Base-by-base conservation (phyloP, 2,888 invertebrate genomes). In the Teinopalpus imperialis region DNA sequence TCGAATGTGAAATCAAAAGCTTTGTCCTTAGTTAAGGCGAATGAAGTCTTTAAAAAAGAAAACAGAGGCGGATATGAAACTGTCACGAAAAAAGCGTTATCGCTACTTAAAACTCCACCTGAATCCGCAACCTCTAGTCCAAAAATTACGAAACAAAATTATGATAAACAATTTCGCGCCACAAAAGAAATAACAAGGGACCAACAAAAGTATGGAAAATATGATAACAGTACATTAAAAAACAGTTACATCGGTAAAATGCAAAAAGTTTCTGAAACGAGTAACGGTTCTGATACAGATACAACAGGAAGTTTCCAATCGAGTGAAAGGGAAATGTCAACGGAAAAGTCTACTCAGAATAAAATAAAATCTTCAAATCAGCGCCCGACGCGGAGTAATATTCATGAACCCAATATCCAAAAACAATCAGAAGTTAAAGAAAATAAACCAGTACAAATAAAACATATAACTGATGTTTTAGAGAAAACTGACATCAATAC, bases 1-100 rank as follows among this genome's bases (percentile, higher is more conserved):
- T 89, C 83, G 1, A 90, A 88, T 49, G 89, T 90, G 0, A 91
- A 90, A 68, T 82, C 76, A 39, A 90, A 87, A 61, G 87, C 90
- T 9, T 64, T 89, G 46, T 90, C 89, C 41, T 70, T 90, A 7
- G 82, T 90, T 1, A 90, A 87, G 65, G 57, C 75, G 23, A 80
- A 69, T 51, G 85, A 87, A 35, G 47, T 51, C 10, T 66, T 54
- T 32, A 34, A 48, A 23, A 79, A 66, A 58, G 54, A 56, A 1
- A 70, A 75, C 40, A 63, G 74, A 61, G 49, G 52, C 57, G 3
- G 46, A 58, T 66, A 69, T 52, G 56, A 69, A 5, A 72, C 69
- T 34, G 67, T 80, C 1, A 62, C 78, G 6, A 79, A 72, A 53
- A 75, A 68, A 54, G 77, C 80, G 4, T 63, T 77, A 56, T 55